Conservation (phyloP, 2,888 invertebrate genomes). For the Leptopilina syphax region DNA sequence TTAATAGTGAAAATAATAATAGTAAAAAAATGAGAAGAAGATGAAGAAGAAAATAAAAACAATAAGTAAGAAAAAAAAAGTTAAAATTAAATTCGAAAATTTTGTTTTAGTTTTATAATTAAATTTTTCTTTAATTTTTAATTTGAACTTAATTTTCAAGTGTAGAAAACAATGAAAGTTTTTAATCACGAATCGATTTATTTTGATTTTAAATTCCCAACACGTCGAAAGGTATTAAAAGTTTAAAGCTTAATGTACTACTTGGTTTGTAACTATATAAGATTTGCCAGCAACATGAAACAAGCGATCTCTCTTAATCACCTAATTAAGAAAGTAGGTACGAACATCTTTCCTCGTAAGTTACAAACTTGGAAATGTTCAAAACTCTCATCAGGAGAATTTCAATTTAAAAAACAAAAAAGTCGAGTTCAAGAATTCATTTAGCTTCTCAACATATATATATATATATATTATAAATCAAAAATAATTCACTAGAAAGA, state of each 20-base stretch:
- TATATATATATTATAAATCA: no score
- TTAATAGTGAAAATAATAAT: no score
- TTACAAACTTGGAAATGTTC: constrained; percentile 28
- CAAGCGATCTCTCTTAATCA: constrained; percentile 29
- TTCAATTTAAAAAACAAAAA: not conserved
- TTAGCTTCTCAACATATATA: no score
- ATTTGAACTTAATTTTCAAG: no score
- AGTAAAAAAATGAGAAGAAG: no score
- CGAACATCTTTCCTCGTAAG: constrained; percentile 6
- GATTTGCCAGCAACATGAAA: not conserved
- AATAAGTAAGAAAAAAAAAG: no score
- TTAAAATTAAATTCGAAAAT: no score
- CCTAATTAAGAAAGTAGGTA: constrained; percentile 21
- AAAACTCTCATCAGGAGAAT: constrained; percentile 19
- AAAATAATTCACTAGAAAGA: no score
- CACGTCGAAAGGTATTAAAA: not conserved
- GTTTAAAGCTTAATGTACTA: not conserved
- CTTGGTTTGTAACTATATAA: constrained; percentile 3
- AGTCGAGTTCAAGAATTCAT: no score
- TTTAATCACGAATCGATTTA: constrained; percentile 7
- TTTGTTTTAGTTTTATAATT: no score
- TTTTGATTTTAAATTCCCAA: not conserved
- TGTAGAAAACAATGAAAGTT: not conserved
- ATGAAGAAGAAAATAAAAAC: no score
- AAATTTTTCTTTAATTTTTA: no score